A percentile compares a stretch with the other conserved stretches of the same genome.
These are phyloP conservation scores for Drosophila borborema DNA, from an alignment of 2,888 invertebrate genomes.

Conservation along the genomic window DNA sequence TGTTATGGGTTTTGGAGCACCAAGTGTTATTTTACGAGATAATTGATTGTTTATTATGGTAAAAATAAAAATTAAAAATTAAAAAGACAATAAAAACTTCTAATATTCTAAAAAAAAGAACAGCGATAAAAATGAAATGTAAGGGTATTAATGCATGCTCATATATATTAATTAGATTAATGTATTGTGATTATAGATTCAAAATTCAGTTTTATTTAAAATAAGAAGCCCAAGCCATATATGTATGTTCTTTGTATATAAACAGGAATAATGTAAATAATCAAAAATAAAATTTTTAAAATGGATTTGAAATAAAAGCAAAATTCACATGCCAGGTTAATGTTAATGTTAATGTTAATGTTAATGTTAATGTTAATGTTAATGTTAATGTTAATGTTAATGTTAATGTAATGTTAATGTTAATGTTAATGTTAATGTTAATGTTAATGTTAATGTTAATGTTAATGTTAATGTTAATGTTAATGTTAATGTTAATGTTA, in stretches of 20 bases:
- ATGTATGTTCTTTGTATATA: not conserved
- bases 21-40: conserved; percentile 16
- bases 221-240: conserved; percentile 24
- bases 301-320: conserved; percentile 73
- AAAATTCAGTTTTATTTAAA: conserved; percentile 8
- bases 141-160: conserved; percentile 74
- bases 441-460: conserved; percentile 16
- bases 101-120: not conserved
- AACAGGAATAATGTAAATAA: not conserved
- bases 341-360: not conserved
- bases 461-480: conserved; percentile 18
- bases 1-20: not conserved
- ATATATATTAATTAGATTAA: conserved; percentile 45
- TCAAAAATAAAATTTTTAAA: conserved; percentile 22
- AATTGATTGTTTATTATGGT: conserved; percentile 7
- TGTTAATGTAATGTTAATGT: conserved; percentile 15
- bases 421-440: conserved; percentile 2
- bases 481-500: conserved; percentile 5
- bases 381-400: conserved; percentile 22
- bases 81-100: not conserved
- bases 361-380: conserved; percentile 14
- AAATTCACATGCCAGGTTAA: conserved; percentile 75
- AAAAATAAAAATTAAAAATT: conserved; percentile 10
- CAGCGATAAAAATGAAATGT: conserved; percentile 38
- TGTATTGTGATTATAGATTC: not conserved